Evolutionary conservation across 2,113 vertebrate species (phyloP).

Genomic region (Puffinus mauretanicus): DNA sequence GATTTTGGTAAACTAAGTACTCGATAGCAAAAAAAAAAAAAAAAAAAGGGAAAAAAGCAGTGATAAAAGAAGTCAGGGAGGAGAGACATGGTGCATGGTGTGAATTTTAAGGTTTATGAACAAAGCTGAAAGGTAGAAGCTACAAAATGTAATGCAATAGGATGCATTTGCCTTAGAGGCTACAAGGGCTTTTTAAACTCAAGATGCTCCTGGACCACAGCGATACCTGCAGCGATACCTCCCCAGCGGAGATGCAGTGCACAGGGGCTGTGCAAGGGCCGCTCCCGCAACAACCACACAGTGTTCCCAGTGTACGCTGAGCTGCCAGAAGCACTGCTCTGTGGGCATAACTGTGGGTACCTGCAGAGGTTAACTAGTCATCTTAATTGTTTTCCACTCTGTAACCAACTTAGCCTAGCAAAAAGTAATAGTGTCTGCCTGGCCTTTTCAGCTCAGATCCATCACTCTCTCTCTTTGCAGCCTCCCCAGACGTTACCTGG

Average conservation of each 20-base stretch:
- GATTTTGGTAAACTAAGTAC: not conserved
- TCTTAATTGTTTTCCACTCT: not conserved
- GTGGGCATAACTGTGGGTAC: not conserved
- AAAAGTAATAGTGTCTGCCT: not conserved
- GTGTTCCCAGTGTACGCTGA: accelerated
- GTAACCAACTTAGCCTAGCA: not conserved
- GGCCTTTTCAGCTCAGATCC: not conserved
- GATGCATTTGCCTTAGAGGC: not conserved
- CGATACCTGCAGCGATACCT: not conserved
- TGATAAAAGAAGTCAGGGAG: not conserved
- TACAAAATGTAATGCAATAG: not conserved
- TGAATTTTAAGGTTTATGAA: not conserved
- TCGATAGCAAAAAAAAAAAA: not conserved
- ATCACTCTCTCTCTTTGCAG: not conserved
- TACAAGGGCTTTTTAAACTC: not conserved
- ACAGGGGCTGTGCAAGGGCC: not conserved
- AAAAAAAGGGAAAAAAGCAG: not conserved
- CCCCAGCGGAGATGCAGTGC: not conserved
- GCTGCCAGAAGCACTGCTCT: not conserved
- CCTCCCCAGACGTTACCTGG: not conserved
- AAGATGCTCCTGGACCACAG: not conserved
- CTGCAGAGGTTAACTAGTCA: not conserved
- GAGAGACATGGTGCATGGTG: not conserved
- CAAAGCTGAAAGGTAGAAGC: not conserved
- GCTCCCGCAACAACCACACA: not conserved